Evolutionary conservation across 2,888 invertebrate genomes (phyloP).

Genomic region (Pterostichus madidus): DNA sequence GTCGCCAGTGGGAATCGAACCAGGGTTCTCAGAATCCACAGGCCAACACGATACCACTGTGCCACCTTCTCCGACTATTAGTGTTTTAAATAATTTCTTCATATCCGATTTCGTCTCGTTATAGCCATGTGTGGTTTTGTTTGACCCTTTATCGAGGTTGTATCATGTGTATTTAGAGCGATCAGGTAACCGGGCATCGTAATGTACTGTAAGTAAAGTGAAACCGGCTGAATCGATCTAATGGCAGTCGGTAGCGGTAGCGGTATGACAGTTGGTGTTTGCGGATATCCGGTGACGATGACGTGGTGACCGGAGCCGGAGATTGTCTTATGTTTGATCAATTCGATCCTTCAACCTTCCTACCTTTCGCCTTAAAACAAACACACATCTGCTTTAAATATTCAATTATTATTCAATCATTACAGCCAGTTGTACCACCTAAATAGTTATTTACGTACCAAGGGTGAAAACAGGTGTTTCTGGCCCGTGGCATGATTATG

Average conservation of each 20-base stretch:
- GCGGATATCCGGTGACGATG: conserved; percentile 72
- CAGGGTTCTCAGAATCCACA: too few relatives aligned
- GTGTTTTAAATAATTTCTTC: too few relatives aligned
- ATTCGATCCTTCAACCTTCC: conserved; percentile 51
- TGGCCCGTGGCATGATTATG: too few relatives aligned
- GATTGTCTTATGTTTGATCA: conserved; percentile 75
- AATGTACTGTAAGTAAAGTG: conserved; percentile 26
- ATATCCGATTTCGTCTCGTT: too few relatives aligned
- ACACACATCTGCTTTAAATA: background rate
- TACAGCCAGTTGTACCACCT: too few relatives aligned
- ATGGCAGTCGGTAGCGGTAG: conserved; percentile 10
- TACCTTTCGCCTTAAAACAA: conserved; percentile 8
- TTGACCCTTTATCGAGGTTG: background rate
- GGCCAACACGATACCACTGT: too few relatives aligned
- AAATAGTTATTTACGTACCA: too few relatives aligned
- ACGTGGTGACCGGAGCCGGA: conserved; percentile 71
- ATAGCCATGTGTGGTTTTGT: background rate
- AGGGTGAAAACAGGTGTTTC: too few relatives aligned
- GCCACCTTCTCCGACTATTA: too few relatives aligned
- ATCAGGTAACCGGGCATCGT: conserved; percentile 9
- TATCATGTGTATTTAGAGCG: background rate
- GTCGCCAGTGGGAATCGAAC: too few relatives aligned
- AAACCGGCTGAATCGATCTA: conserved; percentile 42
- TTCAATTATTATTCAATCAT: too few relatives aligned
- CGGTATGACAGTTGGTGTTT: conserved; percentile 52